These are phyloP conservation scores for Capitella teleta DNA, from an alignment of 1,140 invertebrate species.

Conservation along the genomic window DNA sequence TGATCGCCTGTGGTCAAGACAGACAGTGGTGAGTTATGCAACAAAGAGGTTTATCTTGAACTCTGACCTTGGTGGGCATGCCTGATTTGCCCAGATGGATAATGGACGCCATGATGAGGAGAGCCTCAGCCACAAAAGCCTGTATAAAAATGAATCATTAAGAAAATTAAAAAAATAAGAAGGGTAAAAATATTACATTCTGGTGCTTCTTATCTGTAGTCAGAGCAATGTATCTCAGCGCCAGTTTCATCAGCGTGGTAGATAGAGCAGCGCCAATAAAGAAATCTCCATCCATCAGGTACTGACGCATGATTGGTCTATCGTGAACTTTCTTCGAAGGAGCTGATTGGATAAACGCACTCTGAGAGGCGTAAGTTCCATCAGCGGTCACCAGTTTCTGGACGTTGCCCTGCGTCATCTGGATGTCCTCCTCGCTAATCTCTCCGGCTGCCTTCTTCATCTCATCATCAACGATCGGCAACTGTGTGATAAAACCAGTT, in stretches of 20 bases:
- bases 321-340: slow-evolving; percentile 27
- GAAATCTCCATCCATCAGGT: slow-evolving; percentile 88
- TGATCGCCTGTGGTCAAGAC: slow-evolving; percentile 53
- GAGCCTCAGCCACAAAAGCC: slow-evolving; percentile 64
- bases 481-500: slow-evolving; percentile 26
- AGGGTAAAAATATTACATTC: slow-evolving; percentile 26
- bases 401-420: slow-evolving; percentile 23
- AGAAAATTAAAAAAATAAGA: neutral
- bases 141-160: no score
- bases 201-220: slow-evolving; percentile 26
- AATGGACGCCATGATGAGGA: slow-evolving; percentile 78
- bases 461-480: slow-evolving; percentile 84
- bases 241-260: slow-evolving; percentile 81
- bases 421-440: slow-evolving; percentile 40
- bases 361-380: slow-evolving; percentile 97
- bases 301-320: slow-evolving; percentile 70
- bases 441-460: slow-evolving; percentile 50
- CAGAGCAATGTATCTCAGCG: slow-evolving; percentile 56
- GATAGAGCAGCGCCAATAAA: slow-evolving; percentile 87
- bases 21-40: neutral
- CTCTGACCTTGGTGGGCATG: slow-evolving; percentile 41
- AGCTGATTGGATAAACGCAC: slow-evolving; percentile 76
- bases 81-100: slow-evolving; percentile 71
- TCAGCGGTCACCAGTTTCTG: slow-evolving; percentile 51
- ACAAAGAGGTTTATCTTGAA: neutral